Evolutionary conservation across 35 echinoderm and acorn worm genomes (phyloP), one percentile per base, ranked within the genome.

Genomic region (Holothuria glaberrima): DNA sequence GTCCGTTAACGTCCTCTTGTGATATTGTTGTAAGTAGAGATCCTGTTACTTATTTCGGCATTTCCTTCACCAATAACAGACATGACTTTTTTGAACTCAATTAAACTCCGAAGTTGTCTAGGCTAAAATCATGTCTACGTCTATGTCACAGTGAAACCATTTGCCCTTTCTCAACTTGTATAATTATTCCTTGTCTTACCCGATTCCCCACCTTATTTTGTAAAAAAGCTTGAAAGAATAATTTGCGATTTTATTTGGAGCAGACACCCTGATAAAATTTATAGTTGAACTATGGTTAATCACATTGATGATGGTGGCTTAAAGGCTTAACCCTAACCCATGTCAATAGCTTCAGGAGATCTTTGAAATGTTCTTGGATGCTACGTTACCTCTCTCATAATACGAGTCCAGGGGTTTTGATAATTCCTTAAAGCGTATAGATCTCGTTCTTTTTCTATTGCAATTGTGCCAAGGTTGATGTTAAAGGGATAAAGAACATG

Each of bases 321-420:
- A 41, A 75, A 75, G 33, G 5, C n/a, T n/a, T n/a, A n/a, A n/a
- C n/a, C n/a, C n/a, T 13, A 33, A 41, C 26, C 6, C 62, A 65
- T 75, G 35, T 75, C 31, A 30, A 31, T 33, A 75, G 71, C 35
- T 75, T 75, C 26, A 75, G 7, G 10, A 41, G 17, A 19, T 75
- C 33, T 75, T 75, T 35, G 20, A 75, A 75, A 75, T 75, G 2
- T 75, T 33, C 71, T 21, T 75, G 71, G 71, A 7, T 75, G 27
- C 71, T 9, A 24, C 33, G 71, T 75, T 75, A 75, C 17, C 4
- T 30, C 26, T 30, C 27, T 31, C 7, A 75, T 41, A 33, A 12
- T 30, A 30, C 18, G 20, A 35, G 35, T 28, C 71, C 71, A 9
- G 5, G 10, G 35, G 31, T 35, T 75, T 75, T 35, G 25, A 75